Evolutionary conservation across 2,888 invertebrate species (phyloP), one percentile per base, ranked within the genome.

Genomic region (Amorpha juglandis): DNA sequence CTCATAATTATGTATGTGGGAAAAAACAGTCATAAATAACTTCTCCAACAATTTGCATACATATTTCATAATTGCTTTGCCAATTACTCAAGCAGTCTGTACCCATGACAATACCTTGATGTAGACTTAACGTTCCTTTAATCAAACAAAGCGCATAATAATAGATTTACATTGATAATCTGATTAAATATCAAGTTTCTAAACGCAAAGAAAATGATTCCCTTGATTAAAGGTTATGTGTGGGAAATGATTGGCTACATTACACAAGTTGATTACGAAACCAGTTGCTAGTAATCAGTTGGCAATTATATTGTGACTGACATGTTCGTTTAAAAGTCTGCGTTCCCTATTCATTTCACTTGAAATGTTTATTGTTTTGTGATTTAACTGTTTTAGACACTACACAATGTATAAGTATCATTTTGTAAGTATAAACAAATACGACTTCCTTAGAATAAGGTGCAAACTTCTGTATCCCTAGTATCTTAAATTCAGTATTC

Each of bases 141-240:
- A 62, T 45, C 62, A 62, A 62, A 62, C 47, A 62, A 47, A 21
- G 19, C 62, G 11, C 62, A 48, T 63, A 63, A 45, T 63, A 33
- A 63, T 33, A 48, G 62, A 63, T 47, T 63, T 63, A 63, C 62
- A 63, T 62, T 62, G 27, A 27, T 63, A 47, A 63, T 48, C 33
- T 9, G 21, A 63, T 33, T n/a, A 42, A 42, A 27, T 47, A 52
- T 21, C 27, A 4, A 51, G 14, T n/a, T 53, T 16, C 21, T 45
- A 53, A 53, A 42, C 42, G 64, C 21, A 38, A 53, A 47, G 51
- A 9, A 63, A 66, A 66, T 63, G 16, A 62, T 62, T 27, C 27
- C 42, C 21, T 33, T 66, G 66, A 66, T 66, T 53, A 63, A 47
- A 55, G 63, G 53, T 63, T 45, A 11, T 51, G 19, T 64, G n/a